Evolutionary conservation across 2,888 invertebrate species (phyloP).

Genomic region (Galeruca laticollis): DNA sequence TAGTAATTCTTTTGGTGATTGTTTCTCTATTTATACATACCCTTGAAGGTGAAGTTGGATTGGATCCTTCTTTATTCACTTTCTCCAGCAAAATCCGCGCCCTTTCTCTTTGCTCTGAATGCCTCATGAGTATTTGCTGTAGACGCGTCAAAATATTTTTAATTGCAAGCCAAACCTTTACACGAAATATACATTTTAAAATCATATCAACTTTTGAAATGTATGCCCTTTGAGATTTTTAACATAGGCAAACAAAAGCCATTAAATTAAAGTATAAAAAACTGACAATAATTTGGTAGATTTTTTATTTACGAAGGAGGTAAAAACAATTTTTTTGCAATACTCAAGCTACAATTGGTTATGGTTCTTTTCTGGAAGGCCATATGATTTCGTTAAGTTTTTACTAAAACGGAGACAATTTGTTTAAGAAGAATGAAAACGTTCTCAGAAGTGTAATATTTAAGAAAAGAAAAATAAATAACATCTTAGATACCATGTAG

Average conservation of each 20-base stretch:
- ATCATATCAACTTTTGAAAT: slow-evolving; percentile 42
- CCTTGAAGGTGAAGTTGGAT: slow-evolving; percentile 66
- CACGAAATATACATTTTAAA: slow-evolving; percentile 45
- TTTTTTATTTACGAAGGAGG: background rate
- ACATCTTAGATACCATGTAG: too few species aligned
- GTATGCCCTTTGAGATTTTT: slow-evolving; percentile 18
- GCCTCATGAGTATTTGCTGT: slow-evolving; percentile 82
- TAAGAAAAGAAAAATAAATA: too few species aligned
- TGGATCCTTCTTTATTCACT: slow-evolving; percentile 73
- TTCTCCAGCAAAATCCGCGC: slow-evolving; percentile 87
- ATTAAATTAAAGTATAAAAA: background rate
- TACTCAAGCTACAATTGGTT: too few species aligned
- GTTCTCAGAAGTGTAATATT: too few species aligned
- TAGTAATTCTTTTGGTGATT: slow-evolving; percentile 1
- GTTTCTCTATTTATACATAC: slow-evolving; percentile 58
- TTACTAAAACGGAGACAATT: too few species aligned
- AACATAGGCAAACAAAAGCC: background rate
- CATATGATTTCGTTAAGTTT: too few species aligned
- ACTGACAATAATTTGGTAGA: background rate
- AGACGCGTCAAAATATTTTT: slow-evolving; percentile 65
- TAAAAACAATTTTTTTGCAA: too few species aligned
- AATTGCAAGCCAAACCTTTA: slow-evolving; percentile 62
- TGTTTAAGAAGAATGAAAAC: too few species aligned
- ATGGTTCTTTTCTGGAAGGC: background rate
- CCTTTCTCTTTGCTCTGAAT: slow-evolving; percentile 87